phyloP scores from a whole-genome alignment of 2,113 vertebrate genomes.

The Catharus bicknelli region DNA sequence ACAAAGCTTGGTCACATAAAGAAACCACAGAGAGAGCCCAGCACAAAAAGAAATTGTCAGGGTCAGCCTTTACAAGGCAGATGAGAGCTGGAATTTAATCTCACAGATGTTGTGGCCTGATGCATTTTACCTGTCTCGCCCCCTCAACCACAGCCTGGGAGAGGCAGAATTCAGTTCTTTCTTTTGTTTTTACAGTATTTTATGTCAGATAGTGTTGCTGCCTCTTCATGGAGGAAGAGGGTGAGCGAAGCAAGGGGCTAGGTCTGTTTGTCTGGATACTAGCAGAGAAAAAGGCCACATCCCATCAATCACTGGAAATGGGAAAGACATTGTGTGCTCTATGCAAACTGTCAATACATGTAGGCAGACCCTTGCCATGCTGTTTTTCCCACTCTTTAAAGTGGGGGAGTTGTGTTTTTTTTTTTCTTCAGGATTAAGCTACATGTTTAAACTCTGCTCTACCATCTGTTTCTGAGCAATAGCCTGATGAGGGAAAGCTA shows the following conservation, averaged over 20 bases:
- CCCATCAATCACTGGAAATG: background rate
- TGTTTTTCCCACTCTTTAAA: background rate
- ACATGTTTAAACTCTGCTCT: background rate
- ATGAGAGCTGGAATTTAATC: conserved; percentile 1
- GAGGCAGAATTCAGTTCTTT: background rate
- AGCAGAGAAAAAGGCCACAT: background rate
- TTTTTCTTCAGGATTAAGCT: background rate
- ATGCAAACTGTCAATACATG: background rate
- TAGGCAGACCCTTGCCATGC: background rate
- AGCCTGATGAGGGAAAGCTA: background rate
- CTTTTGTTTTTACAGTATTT: conserved; percentile 3
- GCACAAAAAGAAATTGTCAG: background rate
- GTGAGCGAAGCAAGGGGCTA: background rate
- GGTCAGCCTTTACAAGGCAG: background rate
- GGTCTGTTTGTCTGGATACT: background rate
- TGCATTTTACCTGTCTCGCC: conserved; percentile 31
- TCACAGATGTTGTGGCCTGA: background rate
- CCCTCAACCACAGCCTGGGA: conserved; percentile 18
- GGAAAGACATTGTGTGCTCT: background rate
- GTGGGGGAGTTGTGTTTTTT: rapidly evolving
- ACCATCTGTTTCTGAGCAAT: background rate
- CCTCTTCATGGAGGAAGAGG: background rate
- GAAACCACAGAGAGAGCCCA: background rate
- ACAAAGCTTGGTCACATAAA: background rate
- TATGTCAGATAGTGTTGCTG: background rate